These are phyloP conservation scores for Coelogynopora nodosa DNA, from an alignment of 2,888 invertebrate genomes.

Conservation along the genomic window DNA sequence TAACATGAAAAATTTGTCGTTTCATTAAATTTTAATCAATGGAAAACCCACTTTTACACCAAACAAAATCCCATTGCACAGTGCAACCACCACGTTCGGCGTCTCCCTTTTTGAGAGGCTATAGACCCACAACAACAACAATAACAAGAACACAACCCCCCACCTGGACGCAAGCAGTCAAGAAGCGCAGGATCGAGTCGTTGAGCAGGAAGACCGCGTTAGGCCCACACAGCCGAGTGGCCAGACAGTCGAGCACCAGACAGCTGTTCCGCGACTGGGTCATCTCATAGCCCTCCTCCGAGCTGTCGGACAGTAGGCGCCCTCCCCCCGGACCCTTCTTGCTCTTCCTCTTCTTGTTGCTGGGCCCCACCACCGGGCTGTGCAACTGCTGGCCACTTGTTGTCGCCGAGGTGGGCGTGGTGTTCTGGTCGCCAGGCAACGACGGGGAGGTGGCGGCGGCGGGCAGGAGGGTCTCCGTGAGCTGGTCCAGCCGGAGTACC, in stretches of 20 bases:
- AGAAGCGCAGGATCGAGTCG: neutral
- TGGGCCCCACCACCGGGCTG: neutral
- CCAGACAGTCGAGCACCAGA: constrained; percentile 33
- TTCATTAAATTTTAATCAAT: no score
- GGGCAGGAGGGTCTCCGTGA: neutral
- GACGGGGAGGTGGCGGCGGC: no score
- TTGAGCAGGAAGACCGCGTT: constrained; percentile 14
- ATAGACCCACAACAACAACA: no score
- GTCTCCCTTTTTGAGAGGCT: no score
- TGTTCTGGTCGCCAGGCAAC: neutral
- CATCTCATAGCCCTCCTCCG: neutral
- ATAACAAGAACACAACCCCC: neutral
- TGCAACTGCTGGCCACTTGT: neutral
- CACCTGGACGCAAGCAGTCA: constrained; percentile 1
- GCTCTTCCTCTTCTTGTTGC: neutral
- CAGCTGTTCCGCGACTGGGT: neutral
- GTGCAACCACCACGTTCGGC: no score
- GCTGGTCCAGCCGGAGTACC: neutral
- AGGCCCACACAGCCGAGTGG: constrained; percentile 31
- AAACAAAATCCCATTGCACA: no score
- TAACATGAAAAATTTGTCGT: no score
- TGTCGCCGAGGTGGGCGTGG: neutral
- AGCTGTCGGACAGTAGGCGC: neutral
- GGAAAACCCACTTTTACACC: no score
- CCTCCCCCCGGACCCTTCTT: neutral